phyloP scores from a whole-genome alignment of 2,797 vertebrate genomes.

The Gorsachius magnificus region DNA sequence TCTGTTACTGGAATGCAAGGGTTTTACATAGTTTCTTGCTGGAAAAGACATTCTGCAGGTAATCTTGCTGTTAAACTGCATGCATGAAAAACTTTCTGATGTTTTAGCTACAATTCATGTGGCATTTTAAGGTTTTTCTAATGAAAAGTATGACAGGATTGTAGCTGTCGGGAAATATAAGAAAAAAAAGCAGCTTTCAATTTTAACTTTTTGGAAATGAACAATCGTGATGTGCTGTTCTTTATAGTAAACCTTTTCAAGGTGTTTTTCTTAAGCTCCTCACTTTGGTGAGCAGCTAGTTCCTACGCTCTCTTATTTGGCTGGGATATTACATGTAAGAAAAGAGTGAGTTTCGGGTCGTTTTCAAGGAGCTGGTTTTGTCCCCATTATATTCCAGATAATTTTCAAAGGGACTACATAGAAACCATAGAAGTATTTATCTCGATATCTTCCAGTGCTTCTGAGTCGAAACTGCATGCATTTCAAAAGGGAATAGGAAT shows the following conservation, averaged over 20 bases:
- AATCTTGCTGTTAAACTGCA: neutral
- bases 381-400: constrained; percentile 36
- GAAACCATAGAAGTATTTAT: constrained; percentile 53
- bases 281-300: neutral
- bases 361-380: constrained; percentile 61
- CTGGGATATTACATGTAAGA: constrained; percentile 27
- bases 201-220: constrained; percentile 48
- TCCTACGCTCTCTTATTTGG: neutral
- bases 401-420: constrained; percentile 35
- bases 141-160: neutral
- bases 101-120: neutral
- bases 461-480: neutral
- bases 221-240: neutral
- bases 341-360: constrained; percentile 11
- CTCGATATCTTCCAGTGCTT: constrained; percentile 12
- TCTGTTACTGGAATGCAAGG: constrained; percentile 53
- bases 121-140: constrained; percentile 22
- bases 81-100: constrained; percentile 25
- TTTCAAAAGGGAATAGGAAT: constrained; percentile 43
- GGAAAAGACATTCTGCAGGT: neutral
- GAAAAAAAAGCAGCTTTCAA: neutral
- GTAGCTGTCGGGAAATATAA: neutral
- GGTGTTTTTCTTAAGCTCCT: constrained; percentile 20
- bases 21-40: neutral
- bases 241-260: neutral